Evolutionary conservation across 1,140 invertebrate genomes (phyloP).

Genomic region (Drosophila sucinea): DNA sequence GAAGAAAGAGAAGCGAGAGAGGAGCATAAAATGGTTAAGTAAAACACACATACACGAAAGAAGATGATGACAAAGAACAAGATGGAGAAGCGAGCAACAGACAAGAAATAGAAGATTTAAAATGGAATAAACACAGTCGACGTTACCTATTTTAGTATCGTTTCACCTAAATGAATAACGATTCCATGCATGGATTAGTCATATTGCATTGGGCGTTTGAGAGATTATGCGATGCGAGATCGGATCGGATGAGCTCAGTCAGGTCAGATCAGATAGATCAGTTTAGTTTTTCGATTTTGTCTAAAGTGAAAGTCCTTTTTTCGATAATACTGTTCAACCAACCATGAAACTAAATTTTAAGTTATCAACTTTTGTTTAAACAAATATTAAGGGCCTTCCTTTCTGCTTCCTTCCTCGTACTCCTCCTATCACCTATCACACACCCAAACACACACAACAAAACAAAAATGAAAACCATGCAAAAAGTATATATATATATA

Average conservation of each 20-base stretch:
- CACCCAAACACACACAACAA: constrained; percentile 51
- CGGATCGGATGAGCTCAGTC: constrained; percentile 38
- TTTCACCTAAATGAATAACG: constrained; percentile 66
- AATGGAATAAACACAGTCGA: constrained; percentile 55
- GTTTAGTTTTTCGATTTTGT: constrained; percentile 67
- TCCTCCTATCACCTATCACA: constrained; percentile 22
- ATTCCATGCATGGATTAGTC: constrained; percentile 65
- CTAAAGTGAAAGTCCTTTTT: constrained; percentile 59
- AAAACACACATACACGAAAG: constrained; percentile 19
- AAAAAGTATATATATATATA: constrained; percentile 57
- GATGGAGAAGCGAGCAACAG: constrained; percentile 55
- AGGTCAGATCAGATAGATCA: constrained; percentile 52
- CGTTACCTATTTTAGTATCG: constrained; percentile 63
- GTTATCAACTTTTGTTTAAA: constrained; percentile 52
- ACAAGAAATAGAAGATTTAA: constrained; percentile 31
- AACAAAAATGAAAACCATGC: constrained; percentile 60
- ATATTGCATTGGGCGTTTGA: constrained; percentile 64
- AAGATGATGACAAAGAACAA: constrained; percentile 47
- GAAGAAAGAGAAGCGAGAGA: constrained; percentile 8
- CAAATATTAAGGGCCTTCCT: constrained; percentile 24
- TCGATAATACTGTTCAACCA: constrained; percentile 33
- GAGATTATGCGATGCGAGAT: constrained; percentile 60
- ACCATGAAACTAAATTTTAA: constrained; percentile 55
- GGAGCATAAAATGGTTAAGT: constrained; percentile 10
- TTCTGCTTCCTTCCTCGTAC: constrained; percentile 32